Evolutionary conservation across 2,113 vertebrate genomes (phyloP), one percentile per base, ranked within the genome.

Genomic region (Chloropsis hardwickii): DNA sequence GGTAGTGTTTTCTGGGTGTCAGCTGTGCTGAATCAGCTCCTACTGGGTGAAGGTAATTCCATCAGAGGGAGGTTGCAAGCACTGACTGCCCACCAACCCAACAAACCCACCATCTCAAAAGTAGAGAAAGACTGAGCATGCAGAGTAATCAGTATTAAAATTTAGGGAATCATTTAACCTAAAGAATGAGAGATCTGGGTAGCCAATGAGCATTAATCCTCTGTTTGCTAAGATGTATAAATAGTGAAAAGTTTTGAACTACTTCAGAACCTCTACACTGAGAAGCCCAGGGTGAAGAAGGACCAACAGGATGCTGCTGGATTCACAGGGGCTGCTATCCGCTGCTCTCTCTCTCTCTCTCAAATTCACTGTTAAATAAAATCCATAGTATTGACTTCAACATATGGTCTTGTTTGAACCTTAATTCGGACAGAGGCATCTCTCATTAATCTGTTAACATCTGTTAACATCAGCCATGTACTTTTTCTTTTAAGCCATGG

Each of bases 61-160:
- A 3, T 23, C 8, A 14, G 3, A 4, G 21, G 13, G 10, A 48
- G 6, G n/a, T 42, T 0, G 0, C 11, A 14, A 48, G 29, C 40
- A 40, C n/a, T 13, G 19, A 29, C 8, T 40, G 12, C 10, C 33
- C 54, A 24, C 40, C 24, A n/a, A 18, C 11, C 5, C 48, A 71
- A 13, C 39, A 71, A 70, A 40, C 12, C 13, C 40, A 40, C 24
- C 1, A 2, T 15, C 25, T 35, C 48, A 40, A 39, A 40, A 53
- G 16, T 18, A 54, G 23, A 21, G 21, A 12, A 56, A 31, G 13
- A 42, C 29, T 29, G 29, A 64, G 14, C 42, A 22, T 11, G 3
- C 40, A 11, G 14, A 24, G 4, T 62, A 62, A 54, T 47, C 21
- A 56, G 4, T 11, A 15, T 35, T 48, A 47, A n/a, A 79, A 87